These are phyloP conservation scores for Chromobotia macracanthus DNA, from an alignment of 2,797 vertebrate genomes.

Conservation along the genomic window DNA sequence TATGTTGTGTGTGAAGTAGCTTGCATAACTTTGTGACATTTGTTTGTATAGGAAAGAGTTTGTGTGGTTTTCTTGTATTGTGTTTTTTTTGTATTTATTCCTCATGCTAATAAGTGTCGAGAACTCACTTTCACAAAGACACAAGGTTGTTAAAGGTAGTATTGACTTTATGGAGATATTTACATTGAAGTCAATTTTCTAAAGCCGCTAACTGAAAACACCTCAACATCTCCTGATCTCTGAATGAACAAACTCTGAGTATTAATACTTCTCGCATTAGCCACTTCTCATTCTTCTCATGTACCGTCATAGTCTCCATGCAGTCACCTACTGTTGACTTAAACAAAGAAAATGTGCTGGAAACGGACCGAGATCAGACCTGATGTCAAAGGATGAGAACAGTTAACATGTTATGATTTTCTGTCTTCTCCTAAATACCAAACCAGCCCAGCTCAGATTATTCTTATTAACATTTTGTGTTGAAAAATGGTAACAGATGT, in stretches of 20 bases:
- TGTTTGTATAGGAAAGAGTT: too few relatives aligned
- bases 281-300: background rate
- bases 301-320: background rate
- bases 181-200: too few relatives aligned
- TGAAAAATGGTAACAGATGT: slow-evolving; percentile 29
- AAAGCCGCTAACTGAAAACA: background rate
- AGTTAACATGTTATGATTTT: background rate
- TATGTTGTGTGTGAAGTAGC: too few relatives aligned
- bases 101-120: too few relatives aligned
- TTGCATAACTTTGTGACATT: too few relatives aligned
- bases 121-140: too few relatives aligned
- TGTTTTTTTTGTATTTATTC: too few relatives aligned
- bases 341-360: background rate
- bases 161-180: too few relatives aligned
- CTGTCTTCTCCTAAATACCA: slow-evolving; percentile 6
- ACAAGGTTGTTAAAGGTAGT: too few relatives aligned
- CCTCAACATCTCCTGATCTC: background rate
- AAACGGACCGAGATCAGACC: slow-evolving; percentile 4
- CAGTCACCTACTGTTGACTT: background rate
- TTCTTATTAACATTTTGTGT: slow-evolving; percentile 17
- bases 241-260: background rate
- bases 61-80: too few relatives aligned
- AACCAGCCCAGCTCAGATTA: background rate
- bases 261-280: background rate
- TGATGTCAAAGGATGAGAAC: background rate